Base-by-base conservation (phyloP, 1,140 invertebrate species). In the Panagrolaimus sp. region DNA sequence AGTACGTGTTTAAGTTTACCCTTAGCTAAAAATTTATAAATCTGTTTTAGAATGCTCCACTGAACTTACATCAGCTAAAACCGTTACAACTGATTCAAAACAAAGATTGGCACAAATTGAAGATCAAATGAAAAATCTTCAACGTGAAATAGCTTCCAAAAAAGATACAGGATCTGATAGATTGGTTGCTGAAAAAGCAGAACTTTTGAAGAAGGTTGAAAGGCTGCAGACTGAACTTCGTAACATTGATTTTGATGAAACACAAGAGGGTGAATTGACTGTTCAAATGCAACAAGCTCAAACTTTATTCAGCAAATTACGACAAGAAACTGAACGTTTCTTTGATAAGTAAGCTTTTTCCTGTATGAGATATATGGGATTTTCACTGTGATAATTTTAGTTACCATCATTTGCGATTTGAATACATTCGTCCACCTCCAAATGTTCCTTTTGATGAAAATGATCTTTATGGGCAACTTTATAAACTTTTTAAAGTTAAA, bases 401-500 rank as follows among this genome's bases (percentile, higher is more conserved):
- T 15, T 48, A 75, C 21, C 68, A 66, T 43, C 71, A 66, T 52
- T 44, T 75, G 10, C 79, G 84, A 48, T 86, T 86, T 77, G 79
- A 86, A 1, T 86, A 85, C 73, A 80, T 74, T 70, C 21, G 46
- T 43, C 80, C 85, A 66, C 85, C 85, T 17, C 66, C 48, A 12
- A 83, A 84, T 72, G 80, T 78, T 71, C 83, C 90, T 84, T 96
- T 96, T 84, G 88, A 93, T 82, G 83, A 87, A 6, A 83, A 84
- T 0, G 87, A 88, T 70, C 91, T 97, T 0, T 88, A 89, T 77
- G 95, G 95, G 32, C 86, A 91, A 17, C 88, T 93, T 3, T 86
- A 89, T 71, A 87, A 89, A 70, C 84, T 95, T 45, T 88, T 98
- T 24, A 87, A 87, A 65, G 85, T 95, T 0, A 88, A 87, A 67